Evolutionary conservation across 2,888 invertebrate genomes (phyloP).

Genomic region (Hyles lineata): DNA sequence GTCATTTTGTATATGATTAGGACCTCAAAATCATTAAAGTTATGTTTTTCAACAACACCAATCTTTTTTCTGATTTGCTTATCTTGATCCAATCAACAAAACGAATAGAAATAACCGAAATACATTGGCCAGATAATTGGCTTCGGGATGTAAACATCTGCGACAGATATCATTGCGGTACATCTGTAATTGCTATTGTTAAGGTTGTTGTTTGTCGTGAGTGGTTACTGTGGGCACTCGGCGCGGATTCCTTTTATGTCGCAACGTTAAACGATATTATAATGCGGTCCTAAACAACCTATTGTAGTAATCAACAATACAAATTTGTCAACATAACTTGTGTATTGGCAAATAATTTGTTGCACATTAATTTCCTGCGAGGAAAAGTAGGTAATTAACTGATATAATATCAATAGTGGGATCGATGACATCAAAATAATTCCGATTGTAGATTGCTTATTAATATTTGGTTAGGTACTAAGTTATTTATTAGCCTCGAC

Average conservation of each 20-base stretch:
- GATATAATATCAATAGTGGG: too few relatives aligned
- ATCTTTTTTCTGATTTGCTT: not conserved
- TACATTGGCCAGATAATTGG: conserved; percentile 34
- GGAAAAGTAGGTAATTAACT: not conserved
- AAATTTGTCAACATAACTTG: conserved; percentile 50
- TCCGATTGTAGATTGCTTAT: too few relatives aligned
- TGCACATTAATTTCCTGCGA: not conserved
- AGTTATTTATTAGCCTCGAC: too few relatives aligned
- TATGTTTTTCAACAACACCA: not conserved
- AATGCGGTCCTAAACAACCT: conserved; percentile 58
- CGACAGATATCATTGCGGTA: conserved; percentile 44
- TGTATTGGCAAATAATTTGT: conserved; percentile 18
- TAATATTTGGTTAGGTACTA: too few relatives aligned
- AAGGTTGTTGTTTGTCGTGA: conserved; percentile 41
- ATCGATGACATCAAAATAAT: not conserved
- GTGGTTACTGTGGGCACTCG: conserved; percentile 47
- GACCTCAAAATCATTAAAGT: not conserved
- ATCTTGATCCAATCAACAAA: not conserved
- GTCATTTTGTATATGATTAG: not conserved
- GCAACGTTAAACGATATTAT: conserved; percentile 55
- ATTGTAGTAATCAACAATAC: conserved; percentile 36
- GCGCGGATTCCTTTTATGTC: conserved; percentile 40
- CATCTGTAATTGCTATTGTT: conserved; percentile 40
- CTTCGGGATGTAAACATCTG: conserved; percentile 41
- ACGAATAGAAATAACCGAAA: conserved; percentile 1